Percentiles rank a stretch among this genome's conserved stretches.
Evolutionary conservation across 2,113 vertebrate species (phyloP).

Genomic region (Vireo altiloquus): DNA sequence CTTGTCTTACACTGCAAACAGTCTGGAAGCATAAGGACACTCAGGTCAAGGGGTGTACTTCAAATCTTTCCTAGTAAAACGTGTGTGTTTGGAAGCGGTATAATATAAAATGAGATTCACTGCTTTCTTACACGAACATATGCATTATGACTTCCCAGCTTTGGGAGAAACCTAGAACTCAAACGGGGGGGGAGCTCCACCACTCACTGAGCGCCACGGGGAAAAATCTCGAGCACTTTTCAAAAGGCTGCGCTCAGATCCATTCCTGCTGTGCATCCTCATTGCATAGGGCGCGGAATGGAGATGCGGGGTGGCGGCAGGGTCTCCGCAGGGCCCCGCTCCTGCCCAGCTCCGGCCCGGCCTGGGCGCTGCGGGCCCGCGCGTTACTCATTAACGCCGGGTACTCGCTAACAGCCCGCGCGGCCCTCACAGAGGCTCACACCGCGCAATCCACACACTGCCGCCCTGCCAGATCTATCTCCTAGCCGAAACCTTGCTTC

Average conservation of each 20-base stretch:
- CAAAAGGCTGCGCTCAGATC: background rate
- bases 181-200: background rate
- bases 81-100: background rate
- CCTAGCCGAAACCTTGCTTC: background rate
- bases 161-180: background rate
- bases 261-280: rapidly evolving
- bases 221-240: background rate
- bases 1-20: background rate
- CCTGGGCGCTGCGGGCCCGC: background rate
- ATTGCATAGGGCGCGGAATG: background rate
- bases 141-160: background rate
- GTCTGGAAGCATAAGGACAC: background rate
- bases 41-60: background rate
- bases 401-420: background rate
- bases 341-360: background rate
- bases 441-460: background rate
- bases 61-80: background rate
- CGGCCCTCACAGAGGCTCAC: background rate
- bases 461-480: background rate
- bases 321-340: background rate
- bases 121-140: rapidly evolving
- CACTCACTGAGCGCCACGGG: rapidly evolving
- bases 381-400: background rate
- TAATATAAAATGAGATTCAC: background rate
- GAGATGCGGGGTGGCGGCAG: rapidly evolving